Base-by-base conservation (phyloP, 1,140 invertebrate genomes). In the Andricus grossulariae region DNA sequence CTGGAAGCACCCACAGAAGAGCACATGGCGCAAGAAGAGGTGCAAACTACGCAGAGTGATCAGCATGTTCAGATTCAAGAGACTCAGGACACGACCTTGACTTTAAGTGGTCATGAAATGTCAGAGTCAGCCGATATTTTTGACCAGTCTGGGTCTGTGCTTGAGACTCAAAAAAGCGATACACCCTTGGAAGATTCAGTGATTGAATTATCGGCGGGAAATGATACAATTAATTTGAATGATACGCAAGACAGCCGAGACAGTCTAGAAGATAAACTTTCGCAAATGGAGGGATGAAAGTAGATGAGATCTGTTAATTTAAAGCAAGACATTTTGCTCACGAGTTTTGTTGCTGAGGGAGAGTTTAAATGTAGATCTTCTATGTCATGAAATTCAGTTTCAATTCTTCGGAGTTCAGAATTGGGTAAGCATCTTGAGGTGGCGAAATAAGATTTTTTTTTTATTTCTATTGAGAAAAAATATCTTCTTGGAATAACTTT, bases 191-290 rank as follows among this genome's bases (percentile, higher is more conserved):
- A 77, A 0, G 87, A 90, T 1, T 83, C 89, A 0, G 87, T 87
- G 4, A 84, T 89, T 12, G 89, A 88, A 73, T 75, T 91, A 0
- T 77, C 86, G 1, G 54, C 81, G 0, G 54, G 45, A 0, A 87
- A 83, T 55, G 86, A 90, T 12, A 89, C 88, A 0, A 88, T 92
- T 13, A 88, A 85, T 77, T 74, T 91, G 13, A 90, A 85, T 12
- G 91, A 92, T 25, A 86, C 89, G 1, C 89, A 84, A 15, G 90
- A 91, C 39, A 92, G 89, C 74, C 89, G 90, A 50, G 91, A 92
- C 12, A 92, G 91, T 72, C 82, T 92, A 25, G 91, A 92, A 71
- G 89, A 90, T 50, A 91, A 91, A 77, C 83, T 92, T 11, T 91
- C 90, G 19, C 88, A 90, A 70, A 91, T 92, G 89, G 90, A 91